Evolutionary conservation across 2,113 vertebrate genomes (phyloP).

Genomic region (Sarotherodon lohbergeri): DNA sequence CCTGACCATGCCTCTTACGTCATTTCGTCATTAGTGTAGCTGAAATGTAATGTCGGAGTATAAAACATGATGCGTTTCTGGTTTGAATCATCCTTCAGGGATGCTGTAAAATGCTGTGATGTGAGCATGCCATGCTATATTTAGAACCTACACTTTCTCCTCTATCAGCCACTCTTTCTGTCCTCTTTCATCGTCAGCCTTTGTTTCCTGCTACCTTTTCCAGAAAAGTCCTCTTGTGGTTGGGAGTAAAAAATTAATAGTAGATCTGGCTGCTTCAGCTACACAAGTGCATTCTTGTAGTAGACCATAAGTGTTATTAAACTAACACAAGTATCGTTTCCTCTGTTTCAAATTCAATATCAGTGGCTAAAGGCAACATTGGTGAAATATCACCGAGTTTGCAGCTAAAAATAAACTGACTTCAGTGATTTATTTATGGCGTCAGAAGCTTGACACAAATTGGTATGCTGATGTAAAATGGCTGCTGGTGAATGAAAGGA

Average conservation of each 20-base stretch:
- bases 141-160: constrained; percentile 24
- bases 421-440: constrained; percentile 7
- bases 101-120: constrained; percentile 18
- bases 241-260: not conserved
- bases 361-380: not conserved
- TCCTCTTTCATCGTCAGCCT: constrained; percentile 2
- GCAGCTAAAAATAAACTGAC: constrained; percentile 10
- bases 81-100: constrained; percentile 18
- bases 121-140: constrained; percentile 58
- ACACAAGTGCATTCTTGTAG: not conserved
- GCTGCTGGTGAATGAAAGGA: not conserved
- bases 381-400: not conserved
- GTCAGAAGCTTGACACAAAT: constrained; percentile 1
- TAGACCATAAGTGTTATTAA: not conserved
- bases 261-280: not conserved
- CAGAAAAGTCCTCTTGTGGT: constrained; percentile 40
- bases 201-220: constrained; percentile 38
- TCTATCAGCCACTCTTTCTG: constrained; percentile 19
- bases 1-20: constrained; percentile 31
- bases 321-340: not conserved
- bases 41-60: constrained; percentile 22
- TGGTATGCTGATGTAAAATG: not conserved
- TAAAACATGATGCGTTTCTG: not conserved
- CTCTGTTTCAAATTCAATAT: not conserved
- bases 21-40: constrained; percentile 6